Conservation (phyloP, 2,113 vertebrate species). For the Entelurus aequoreus region DNA sequence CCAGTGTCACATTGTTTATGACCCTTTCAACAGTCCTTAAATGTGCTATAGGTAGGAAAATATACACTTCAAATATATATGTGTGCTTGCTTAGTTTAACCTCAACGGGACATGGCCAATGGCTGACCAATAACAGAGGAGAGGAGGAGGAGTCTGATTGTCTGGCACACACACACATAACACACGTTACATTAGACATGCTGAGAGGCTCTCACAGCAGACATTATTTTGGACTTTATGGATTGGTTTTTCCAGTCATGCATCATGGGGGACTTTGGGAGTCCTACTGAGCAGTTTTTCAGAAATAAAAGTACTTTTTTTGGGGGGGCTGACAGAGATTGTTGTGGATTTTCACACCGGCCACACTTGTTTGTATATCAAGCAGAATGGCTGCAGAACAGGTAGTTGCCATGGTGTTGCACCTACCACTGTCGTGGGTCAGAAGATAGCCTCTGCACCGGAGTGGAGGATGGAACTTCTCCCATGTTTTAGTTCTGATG, state of each 20-base stretch:
- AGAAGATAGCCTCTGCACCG: conserved; percentile 11
- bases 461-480: conserved; percentile 44
- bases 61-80: background rate
- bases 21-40: background rate
- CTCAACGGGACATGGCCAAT: conserved; percentile 32
- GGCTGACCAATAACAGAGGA: conserved; percentile 34
- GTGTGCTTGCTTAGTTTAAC: background rate
- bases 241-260: conserved; percentile 2
- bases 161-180: conserved; percentile 9
- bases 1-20: background rate
- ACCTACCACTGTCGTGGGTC: conserved; percentile 14
- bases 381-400: conserved; percentile 12
- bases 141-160: conserved; percentile 47
- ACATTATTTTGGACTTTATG: conserved; percentile 5
- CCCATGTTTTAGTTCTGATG: conserved; percentile 19
- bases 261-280: conserved; percentile 20
- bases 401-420: conserved; percentile 29
- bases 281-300: background rate
- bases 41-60: background rate
- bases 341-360: background rate
- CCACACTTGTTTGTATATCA: background rate
- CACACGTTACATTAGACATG: conserved; percentile 32
- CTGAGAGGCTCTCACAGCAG: conserved; percentile 14
- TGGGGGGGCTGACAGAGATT: background rate
- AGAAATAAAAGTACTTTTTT: background rate